Conservation (phyloP, 2,113 vertebrate genomes). For the Plecotus auritus region DNA sequence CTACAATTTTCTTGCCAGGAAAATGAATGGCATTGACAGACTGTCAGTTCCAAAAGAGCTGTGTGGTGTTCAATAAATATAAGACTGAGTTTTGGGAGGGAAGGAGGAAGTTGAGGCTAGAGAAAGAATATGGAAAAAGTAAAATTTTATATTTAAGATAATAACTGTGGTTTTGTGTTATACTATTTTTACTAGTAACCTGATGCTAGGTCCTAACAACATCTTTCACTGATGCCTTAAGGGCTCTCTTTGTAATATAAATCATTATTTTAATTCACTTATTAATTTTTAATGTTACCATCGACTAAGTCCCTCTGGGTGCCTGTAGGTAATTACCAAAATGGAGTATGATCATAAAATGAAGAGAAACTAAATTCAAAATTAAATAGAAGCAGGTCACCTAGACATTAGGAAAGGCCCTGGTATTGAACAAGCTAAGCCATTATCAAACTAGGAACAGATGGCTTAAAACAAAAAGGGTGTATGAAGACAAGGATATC, state of each 20-base stretch:
- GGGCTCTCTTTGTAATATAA: slow-evolving; percentile 44
- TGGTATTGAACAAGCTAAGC: slow-evolving; percentile 55
- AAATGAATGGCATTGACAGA: not conserved
- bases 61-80: not conserved
- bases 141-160: slow-evolving; percentile 50
- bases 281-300: slow-evolving; percentile 70
- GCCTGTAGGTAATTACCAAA: slow-evolving; percentile 58
- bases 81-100: not conserved
- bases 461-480: slow-evolving; percentile 64
- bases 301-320: slow-evolving; percentile 55
- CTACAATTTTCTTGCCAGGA: not conserved
- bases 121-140: not conserved
- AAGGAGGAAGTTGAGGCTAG: not conserved
- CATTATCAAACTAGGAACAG: slow-evolving; percentile 57
- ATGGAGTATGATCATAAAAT: slow-evolving; percentile 67
- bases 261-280: slow-evolving; percentile 55
- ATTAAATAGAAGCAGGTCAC: slow-evolving; percentile 69
- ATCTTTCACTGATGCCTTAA: slow-evolving; percentile 50
- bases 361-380: slow-evolving; percentile 64
- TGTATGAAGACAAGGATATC: slow-evolving; percentile 30
- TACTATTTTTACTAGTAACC: not conserved
- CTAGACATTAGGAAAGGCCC: slow-evolving; percentile 53
- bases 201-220: not conserved
- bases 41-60: not conserved
- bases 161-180: not conserved